Conservation (phyloP, 2,797 vertebrate species). For the Peromyscus melanophrys region DNA sequence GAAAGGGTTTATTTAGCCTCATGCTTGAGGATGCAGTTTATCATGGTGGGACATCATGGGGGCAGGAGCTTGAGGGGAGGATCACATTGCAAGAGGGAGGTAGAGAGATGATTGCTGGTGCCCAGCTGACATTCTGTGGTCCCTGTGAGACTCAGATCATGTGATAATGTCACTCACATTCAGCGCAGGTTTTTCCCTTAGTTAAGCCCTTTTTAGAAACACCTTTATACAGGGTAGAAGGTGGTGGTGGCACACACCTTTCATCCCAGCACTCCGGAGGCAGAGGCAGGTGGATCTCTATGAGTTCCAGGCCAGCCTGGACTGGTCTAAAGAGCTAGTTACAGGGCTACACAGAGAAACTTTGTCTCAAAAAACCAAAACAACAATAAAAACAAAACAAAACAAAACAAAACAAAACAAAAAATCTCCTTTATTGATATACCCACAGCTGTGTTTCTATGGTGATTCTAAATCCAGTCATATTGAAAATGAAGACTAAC, state of each 20-base stretch:
- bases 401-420: neutral
- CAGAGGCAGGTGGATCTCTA: neutral
- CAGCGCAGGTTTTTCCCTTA: neutral
- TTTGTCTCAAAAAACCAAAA: neutral
- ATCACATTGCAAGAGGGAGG: neutral
- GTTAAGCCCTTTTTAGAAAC: neutral
- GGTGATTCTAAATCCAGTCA: neutral
- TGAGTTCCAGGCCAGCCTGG: neutral
- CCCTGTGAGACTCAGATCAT: neutral
- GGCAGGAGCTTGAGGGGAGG: neutral
- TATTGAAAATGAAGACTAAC: neutral
- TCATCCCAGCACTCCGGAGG: neutral
- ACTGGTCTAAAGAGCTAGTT: neutral
- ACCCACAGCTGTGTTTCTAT: neutral
- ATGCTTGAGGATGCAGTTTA: too few species aligned
- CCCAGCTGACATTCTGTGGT: neutral
- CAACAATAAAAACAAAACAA: neutral
- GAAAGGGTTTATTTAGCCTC: neutral
- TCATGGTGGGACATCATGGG: too few species aligned
- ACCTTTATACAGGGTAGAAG: neutral
- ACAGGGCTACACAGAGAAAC: neutral
- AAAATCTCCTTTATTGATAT: neutral
- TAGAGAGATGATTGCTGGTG: neutral
- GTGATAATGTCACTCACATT: neutral
- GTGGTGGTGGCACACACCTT: neutral